These are phyloP conservation scores for Dysidea cf. avara DNA, from an alignment of 37 sponge, comb jelly and placozoan genomes.

Conservation along the genomic window DNA sequence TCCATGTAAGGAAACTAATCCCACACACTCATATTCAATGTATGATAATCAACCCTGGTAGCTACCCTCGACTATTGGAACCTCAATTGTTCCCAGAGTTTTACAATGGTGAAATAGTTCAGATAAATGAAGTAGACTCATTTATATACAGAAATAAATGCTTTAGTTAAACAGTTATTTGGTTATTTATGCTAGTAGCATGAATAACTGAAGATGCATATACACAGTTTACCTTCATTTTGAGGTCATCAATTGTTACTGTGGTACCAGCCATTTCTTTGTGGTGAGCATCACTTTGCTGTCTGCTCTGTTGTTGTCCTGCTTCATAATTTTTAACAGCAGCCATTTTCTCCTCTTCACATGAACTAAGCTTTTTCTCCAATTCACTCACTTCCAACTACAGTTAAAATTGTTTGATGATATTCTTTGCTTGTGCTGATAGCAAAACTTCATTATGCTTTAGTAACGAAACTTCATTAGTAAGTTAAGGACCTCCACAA, in stretches of 20 bases:
- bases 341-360: background rate
- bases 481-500: no score
- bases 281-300: background rate
- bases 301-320: background rate
- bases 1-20: no score
- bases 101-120: no score
- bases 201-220: background rate
- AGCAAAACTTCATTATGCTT: no score
- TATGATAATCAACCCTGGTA: no score
- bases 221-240: constrained; percentile 30
- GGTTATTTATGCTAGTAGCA: background rate
- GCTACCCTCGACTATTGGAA: no score
- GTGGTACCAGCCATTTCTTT: background rate
- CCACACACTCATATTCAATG: no score
- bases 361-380: constrained; percentile 4
- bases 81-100: no score
- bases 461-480: no score
- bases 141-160: background rate
- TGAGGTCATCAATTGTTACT: constrained; percentile 26
- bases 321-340: constrained; percentile 5
- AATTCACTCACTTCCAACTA: constrained; percentile 13
- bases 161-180: background rate
- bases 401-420: no score
- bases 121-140: background rate
- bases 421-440: background rate